Evolutionary conservation across 2,113 vertebrate species (phyloP), one percentile per base, ranked within the genome.

Genomic region (Festucalex cinctus): DNA sequence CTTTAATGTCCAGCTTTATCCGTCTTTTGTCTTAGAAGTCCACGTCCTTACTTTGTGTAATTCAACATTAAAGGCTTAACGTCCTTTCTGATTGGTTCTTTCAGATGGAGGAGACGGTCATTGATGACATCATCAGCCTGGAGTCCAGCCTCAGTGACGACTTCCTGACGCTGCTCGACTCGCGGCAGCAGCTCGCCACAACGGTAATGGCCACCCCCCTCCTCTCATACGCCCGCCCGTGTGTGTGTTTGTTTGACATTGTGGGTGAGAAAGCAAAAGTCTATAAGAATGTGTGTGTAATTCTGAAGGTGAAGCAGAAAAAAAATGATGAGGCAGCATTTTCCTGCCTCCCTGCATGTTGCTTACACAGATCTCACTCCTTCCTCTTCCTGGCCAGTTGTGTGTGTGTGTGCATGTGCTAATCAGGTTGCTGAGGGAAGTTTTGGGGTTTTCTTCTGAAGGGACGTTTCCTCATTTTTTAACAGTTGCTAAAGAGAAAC

Each of bases 61-160:
- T 56, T 16, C 6, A 56, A 28, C 24, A 22, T 12, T 13, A 28
- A 28, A 56, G 49, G n/a, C 3, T 53, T 3, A 24, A 48, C 24
- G 12, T 19, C 54, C 73, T 76, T 24, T 77, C 39, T 69, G 13
- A 17, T 77, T 78, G 32, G 54, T 74, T 39, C 58, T 49, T 79
- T 57, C 62, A 95, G 95, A 95, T 95, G 76, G 94, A 95, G 73
- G 95, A 95, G 36, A 24, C 59, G 56, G 94, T 96, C 74, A 95
- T 96, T 19, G 95, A 95, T 73, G 93, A 95, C 90, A 95, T 96
- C 80, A 96, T 96, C 77, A 96, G 94, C 86, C 89, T 96, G 70
- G 94, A 95, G 83, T 96, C 95, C 84, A 96, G 94, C 89, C 94
- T 94, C 87, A 95, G 94, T 57, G 95, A 96, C n/a, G 95, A 96